Evolutionary conservation across 2,797 vertebrate genomes (phyloP).

Genomic region (Bradypodion pumilum): DNA sequence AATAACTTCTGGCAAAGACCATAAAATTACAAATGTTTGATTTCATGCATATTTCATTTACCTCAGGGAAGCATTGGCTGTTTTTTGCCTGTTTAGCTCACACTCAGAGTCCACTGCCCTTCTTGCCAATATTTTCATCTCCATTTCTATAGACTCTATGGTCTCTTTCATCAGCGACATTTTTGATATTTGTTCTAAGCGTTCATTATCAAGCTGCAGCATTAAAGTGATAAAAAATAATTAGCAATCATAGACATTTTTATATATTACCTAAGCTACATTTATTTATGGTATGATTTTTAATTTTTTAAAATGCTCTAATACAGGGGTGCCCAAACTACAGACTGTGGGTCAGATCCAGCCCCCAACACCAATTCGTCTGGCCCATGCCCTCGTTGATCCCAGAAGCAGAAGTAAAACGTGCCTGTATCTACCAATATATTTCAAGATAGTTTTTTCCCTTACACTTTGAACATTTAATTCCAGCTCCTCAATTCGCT

Average conservation of each 20-base stretch:
- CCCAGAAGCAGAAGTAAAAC: too few species aligned
- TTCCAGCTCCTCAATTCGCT: slow-evolving; percentile 82
- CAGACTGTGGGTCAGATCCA: too few species aligned
- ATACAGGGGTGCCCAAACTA: too few species aligned
- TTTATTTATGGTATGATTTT: slow-evolving; percentile 6
- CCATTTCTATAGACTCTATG: slow-evolving; percentile 77
- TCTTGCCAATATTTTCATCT: slow-evolving; percentile 75
- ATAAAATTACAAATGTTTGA: neutral
- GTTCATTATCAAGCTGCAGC: slow-evolving; percentile 79
- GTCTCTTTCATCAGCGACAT: slow-evolving; percentile 76
- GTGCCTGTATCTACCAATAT: slow-evolving; percentile 15
- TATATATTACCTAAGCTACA: slow-evolving; percentile 16
- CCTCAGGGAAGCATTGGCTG: slow-evolving; percentile 78
- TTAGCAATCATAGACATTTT: slow-evolving; percentile 12
- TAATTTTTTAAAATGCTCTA: slow-evolving; percentile 21
- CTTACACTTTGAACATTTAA: slow-evolving; percentile 75
- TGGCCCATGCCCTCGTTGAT: too few species aligned
- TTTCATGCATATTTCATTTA: slow-evolving; percentile 60
- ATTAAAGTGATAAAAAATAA: slow-evolving; percentile 54
- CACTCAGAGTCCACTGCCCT: slow-evolving; percentile 73
- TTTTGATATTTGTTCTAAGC: slow-evolving; percentile 76
- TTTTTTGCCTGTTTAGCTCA: slow-evolving; percentile 75
- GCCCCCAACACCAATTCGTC: too few species aligned
- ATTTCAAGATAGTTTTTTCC: slow-evolving; percentile 36
- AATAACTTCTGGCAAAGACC: neutral